Base-by-base conservation (phyloP, 2,797 vertebrate genomes). In the Peromyscus aztecus region DNA sequence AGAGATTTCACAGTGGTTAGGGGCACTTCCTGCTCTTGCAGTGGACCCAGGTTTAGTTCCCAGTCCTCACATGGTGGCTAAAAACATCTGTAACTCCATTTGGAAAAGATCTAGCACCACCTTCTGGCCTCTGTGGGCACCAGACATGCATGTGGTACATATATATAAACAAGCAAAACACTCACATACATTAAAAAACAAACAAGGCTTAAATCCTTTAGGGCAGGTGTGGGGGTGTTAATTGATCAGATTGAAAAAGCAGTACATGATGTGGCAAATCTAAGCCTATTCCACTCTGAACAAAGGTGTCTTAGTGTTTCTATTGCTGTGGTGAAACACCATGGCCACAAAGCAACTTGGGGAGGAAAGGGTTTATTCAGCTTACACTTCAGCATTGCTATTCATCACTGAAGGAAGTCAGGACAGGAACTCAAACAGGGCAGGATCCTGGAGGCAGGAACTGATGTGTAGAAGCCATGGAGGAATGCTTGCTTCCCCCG, bases 221-320 rank as follows among this genome's bases (percentile, higher is more conserved):
- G 95, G 69, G 69, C 17, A 37, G 67, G 94, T 86, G 3, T 95
- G 13, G 81, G 37, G 8, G 19, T 55, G 31, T 95, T 97, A 90
- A 95, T 61, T 86, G 97, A 91, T 97, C 96, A 93, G 29, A 97
- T 69, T 94, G 89, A 67, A 96, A 93, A 97, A 96, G 81, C 94
- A 84, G 98, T 97, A 97, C 92, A 92, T 96, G 12, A 90, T 8
- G 73, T 94, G 97, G 97, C 97, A 97, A 94, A 94, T 97, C 86
- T 90, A 98, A 97, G 97, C 67, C 97, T 96, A 95, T 65, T 94
- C 88, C 76, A 96, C 80, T 97, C 94, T 96, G 90, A 95, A 90
- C 91, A 96, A 96, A 97, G 34, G 7, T 69, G 67, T 69, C 67
- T n/a, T n/a, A 69, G 65, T 6, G 65, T 69, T 69, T 34, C 65